Base-by-base conservation (phyloP, 2,113 vertebrate genomes). In the Triplophysa siluroides region DNA sequence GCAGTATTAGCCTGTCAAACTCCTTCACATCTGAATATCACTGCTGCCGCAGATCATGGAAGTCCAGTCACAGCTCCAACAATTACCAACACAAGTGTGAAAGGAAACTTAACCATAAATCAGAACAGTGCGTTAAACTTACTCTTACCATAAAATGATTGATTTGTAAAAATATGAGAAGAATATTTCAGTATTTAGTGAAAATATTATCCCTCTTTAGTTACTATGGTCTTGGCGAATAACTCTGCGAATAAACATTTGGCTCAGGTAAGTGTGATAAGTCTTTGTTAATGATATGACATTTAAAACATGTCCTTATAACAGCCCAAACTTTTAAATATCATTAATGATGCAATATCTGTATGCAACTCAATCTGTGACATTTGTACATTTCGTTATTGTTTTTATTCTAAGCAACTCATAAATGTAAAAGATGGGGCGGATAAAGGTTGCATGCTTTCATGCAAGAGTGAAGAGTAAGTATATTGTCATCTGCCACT, bases 51-150 rank as follows among this genome's bases (percentile, higher is more conserved):
- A 2, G 24, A 11, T 2, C 38, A 62, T 16, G 4, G 67, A 71
- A 63, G 67, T 52, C 78, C 43, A 50, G 24, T 72, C 29, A 18
- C 26, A 54, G n/a, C 45, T 72, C 68, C 67, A 54, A 50, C n/a
- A 5, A 41, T 79, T 23, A 43, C 2, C 19, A 2, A 72, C 3
- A 79, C 14, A n/a, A 72, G 3, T 10, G 14, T 62, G 45, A 26
- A 52, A 9, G 45, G 21, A 72, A 9, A 63, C n/a, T 0, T 72
- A 18, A 43, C 6, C 3, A 78, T 70, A 26, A 33, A 65, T 21
- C 69, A 8, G 29, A 52, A 10, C 8, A 29, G 67, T 70, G 50
- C 0, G 67, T 52, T 21, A 8, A 9, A 21, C 6, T 4, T 3
- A 21, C 1, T 14, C 2, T 38, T 8, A 14, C 14, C 10, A 18